Base-by-base conservation (phyloP, 2,888 invertebrate genomes). In the Ormyrus nitidulus region DNA sequence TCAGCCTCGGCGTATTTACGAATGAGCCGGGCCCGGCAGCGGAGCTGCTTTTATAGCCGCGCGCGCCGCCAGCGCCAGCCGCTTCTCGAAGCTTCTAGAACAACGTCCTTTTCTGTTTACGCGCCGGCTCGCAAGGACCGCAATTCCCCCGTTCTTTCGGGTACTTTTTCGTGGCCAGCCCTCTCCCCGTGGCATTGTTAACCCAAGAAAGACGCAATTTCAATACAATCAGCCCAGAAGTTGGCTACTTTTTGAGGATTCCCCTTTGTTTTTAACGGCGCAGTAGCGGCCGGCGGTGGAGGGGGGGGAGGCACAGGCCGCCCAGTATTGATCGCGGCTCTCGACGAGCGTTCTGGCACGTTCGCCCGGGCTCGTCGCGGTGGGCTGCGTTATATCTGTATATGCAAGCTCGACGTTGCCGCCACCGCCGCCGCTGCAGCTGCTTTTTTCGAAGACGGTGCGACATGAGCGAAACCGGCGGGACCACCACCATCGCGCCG, bases 341-440 rank as follows among this genome's bases (percentile, higher is more conserved):
- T 34, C 69, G 78, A 86, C 85, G 87, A 83, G 85, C 83, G 83
- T 90, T 90, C 90, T 89, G 83, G 89, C 86, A 89, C 87, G 86
- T 88, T 88, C 89, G 85, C 84, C 84, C 72, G 81, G 75, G 71
- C 68, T 69, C 13, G 34, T 34, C 48, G 59, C 13, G 49, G 71
- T 0, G 10, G 34, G 7, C 19, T 11, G 19, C 59, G n/a, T 54
- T 34, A 34, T 34, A 34, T 34, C 34, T 34, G 34, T 34, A 34
- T 34, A 34, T 34, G 34, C 34, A 4, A 34, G 34, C 34, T 34
- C 34, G 34, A 44, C 49, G n/a, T 11, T 4, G n/a, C 9, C 7
- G 49, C 13, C 13, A 0, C 13, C 34, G 34, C 34, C 34, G 34
- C 34, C 34, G 34, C 34, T 34, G 34, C 34, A 34, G 34, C 34